Base-by-base conservation (phyloP, 2,113 vertebrate genomes). In the Sinocyclocheilus anshuiensis region DNA sequence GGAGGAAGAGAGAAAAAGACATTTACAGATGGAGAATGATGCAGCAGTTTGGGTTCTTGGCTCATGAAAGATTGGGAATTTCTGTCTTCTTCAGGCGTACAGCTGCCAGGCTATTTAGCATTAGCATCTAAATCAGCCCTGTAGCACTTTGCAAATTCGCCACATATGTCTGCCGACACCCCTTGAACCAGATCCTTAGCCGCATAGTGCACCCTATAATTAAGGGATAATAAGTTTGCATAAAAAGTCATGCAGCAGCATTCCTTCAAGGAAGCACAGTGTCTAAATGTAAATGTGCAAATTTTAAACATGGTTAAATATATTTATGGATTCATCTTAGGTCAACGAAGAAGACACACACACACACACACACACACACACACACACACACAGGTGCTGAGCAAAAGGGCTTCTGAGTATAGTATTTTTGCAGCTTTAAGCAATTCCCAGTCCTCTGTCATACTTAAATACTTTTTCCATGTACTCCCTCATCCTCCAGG, bases 271-370 rank as follows among this genome's bases (percentile, higher is more conserved):
- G 18, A 12, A 63, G 83, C 85, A 55, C 83, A 87, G 48, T 26
- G 57, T 93, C 84, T 90, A 89, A 91, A 93, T 91, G 88, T 91
- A 92, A 93, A 92, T 91, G 91, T 91, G 48, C 84, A 79, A 87
- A 88, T 81, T 36, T 26, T 83, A 80, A 83, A 89, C 77, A 86
- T 91, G 84, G 90, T 89, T 92, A 92, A 89, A 92, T 92, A 75
- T 86, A 92, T 93, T 92, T 92, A 92, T 92, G 89, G 67, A 94
- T 91, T 88, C 88, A 87, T 90, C 90, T 91, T 91, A 93, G 92
- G 92, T 93, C 90, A 92, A 69, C 59, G 84, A 78, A 69, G 29
- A 84, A 69, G 29, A 84, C 77, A 84, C 72, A 79, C 88, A 88
- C 10, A 24, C 36, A 45, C 42, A 45, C 42, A 45, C 42, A 50